phyloP scores from a whole-genome alignment of 2,888 invertebrate genomes.

The Itoplectis maculator region DNA sequence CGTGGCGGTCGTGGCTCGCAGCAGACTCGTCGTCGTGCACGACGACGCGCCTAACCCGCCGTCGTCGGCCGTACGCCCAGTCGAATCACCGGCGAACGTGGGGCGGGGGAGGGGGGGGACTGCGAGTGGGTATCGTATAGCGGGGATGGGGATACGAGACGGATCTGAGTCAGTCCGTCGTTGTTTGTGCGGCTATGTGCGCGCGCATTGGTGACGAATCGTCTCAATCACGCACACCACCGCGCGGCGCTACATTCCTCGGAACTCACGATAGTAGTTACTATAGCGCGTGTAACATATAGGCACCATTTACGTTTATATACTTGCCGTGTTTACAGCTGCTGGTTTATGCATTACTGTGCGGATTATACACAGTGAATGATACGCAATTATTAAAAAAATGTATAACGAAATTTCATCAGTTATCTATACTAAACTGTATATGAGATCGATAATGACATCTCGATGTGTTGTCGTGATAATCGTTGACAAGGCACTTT shows the following conservation, averaged over 20 bases:
- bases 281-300: background rate
- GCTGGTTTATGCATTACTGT: background rate
- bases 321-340: background rate
- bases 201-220: conserved; percentile 30
- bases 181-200: conserved; percentile 29
- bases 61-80: background rate
- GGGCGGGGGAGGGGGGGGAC: background rate
- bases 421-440: too few species aligned
- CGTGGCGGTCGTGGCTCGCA: conserved; percentile 32
- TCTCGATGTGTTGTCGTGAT: too few species aligned
- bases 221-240: conserved; percentile 19
- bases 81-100: conserved; percentile 7
- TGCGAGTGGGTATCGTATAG: conserved; percentile 43
- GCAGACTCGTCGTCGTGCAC: conserved; percentile 16
- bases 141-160: conserved; percentile 24
- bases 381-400: too few species aligned
- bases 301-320: background rate
- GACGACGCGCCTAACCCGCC: conserved; percentile 32
- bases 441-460: too few species aligned
- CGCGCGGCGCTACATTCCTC: conserved; percentile 18
- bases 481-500: background rate
- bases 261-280: background rate
- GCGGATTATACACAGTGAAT: conserved; percentile 8
- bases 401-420: too few species aligned
- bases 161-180: conserved; percentile 45